Evolutionary conservation across 2,888 invertebrate species (phyloP), one percentile per base, ranked within the genome.

Genomic region (Melinaea menophilus): DNA sequence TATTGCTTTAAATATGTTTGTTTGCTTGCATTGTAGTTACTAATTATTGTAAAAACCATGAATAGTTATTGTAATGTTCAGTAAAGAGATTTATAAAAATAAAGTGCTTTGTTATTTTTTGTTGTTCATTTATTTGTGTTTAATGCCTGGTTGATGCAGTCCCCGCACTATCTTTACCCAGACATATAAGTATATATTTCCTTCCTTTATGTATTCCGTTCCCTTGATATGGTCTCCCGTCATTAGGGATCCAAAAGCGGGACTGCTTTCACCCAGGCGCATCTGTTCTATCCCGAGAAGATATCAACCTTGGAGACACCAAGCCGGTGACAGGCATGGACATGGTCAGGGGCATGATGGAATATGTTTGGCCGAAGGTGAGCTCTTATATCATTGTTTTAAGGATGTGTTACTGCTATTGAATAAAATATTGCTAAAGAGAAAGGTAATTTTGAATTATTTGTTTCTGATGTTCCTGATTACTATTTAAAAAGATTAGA

Each of bases 301-400:
- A 92, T 84, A 88, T 95, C 67, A 91, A 93, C 77, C 77, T 94
- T 73, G 92, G 89, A 45, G 91, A 93, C 78, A 87, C 91, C 54
- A 90, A 90, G 76, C 89, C 93, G 58, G 93, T 97, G 67, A 92
- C 95, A 7, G 92, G 95, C 69, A 76, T 89, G 74, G 94, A 97
- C 77, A 98, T 99, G 95, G 79, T 98, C 37, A 93, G 92, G 71
- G 95, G 95, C 59, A 98, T 99, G 97, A 83, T 97, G 81, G 93
- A 93, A 59, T 98, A 98, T 88, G 95, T 99, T 63, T 99, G 99
- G 99, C 99, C 99, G 35, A 95, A 96, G 92, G 96, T 95, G 66
- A 82, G 68, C 59, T 34, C 76, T 69, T 63, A 9, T 3, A 9
- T 41, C 22, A 22, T 22, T 22, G 22, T 22, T 22, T 22, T 22